Evolutionary conservation across 2,113 vertebrate species (phyloP).

Genomic region (Leptodactylus fuscus): DNA sequence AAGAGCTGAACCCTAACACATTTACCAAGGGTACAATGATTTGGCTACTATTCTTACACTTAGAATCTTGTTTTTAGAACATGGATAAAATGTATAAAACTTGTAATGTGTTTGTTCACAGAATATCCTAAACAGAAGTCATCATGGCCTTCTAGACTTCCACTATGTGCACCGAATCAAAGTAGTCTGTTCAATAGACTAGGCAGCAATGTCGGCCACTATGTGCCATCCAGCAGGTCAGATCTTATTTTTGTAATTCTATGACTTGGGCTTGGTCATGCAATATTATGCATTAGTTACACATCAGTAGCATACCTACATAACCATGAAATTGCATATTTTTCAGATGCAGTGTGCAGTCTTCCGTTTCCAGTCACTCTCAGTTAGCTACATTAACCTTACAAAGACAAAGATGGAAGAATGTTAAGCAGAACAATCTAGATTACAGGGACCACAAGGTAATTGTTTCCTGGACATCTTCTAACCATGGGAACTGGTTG

Average conservation of each 20-base stretch:
- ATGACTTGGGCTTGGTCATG: too few species aligned
- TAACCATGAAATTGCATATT: neutral
- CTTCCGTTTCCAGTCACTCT: neutral
- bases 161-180: slow-evolving; percentile 66
- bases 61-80: neutral
- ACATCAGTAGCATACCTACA: neutral
- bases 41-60: neutral
- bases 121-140: slow-evolving; percentile 24
- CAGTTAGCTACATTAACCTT: neutral
- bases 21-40: neutral
- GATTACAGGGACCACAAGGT: slow-evolving; percentile 35
- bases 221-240: slow-evolving; percentile 68
- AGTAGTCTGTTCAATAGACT: slow-evolving; percentile 57
- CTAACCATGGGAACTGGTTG: neutral
- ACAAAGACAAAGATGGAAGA: neutral
- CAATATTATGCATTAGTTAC: too few species aligned
- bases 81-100: neutral
- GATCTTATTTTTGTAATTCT: neutral
- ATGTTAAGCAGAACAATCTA: neutral
- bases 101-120: neutral
- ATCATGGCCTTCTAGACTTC: slow-evolving; percentile 56
- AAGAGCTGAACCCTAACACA: neutral
- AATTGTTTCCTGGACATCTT: neutral
- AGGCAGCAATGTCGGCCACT: slow-evolving; percentile 44
- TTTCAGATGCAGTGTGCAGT: slow-evolving; percentile 2